Evolutionary conservation across 2,888 invertebrate species (phyloP), one percentile per base, ranked within the genome.

Genomic region (Apamea epomidion): DNA sequence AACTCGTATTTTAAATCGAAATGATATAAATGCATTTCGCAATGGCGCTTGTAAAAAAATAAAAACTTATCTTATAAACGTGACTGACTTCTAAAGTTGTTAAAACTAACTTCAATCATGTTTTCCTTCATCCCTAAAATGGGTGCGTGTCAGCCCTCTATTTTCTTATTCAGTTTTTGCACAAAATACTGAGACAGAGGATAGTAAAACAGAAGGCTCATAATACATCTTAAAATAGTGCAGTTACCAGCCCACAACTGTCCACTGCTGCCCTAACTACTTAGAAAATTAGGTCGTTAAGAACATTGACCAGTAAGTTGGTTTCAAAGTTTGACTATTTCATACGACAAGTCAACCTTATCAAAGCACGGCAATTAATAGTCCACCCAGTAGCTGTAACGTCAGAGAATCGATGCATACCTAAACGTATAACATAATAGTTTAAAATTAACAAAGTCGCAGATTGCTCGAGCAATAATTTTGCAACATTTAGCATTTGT

Each of bases 1-100:
- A 37, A 37, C 37, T 37, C 37, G 37, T 37, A 37, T 37, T 37
- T 37, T 37, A 37, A 37, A 37, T 37, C 37, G 48, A 48, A 5
- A 58, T 45, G n/a, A 42, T 69, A n/a, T 42, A 7, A 72, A 75
- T 70, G 69, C 73, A 80, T 60, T 76, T 18, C 70, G 5, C 60
- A 70, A 32, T 25, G 16, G 32, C 25, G 37, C 42, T 71, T 67
- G n/a, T 76, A 62, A 79, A 79, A 65, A n/a, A 29, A 70, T 84
- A 69, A 78, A 72, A 75, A 74, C 78, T 75, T 68, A 18, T 29
- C n/a, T 60, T 62, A 60, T 54, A 68, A 54, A 37, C 58, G 18
- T 54, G 25, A 74, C 72, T 48, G 21, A n/a, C 74, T 74, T 70
- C 69, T 62, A n/a, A 74, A 81, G 48, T 81, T 85, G 67, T 85